Conservation (phyloP, 2,113 vertebrate genomes). For the Chionodraco myersi region DNA sequence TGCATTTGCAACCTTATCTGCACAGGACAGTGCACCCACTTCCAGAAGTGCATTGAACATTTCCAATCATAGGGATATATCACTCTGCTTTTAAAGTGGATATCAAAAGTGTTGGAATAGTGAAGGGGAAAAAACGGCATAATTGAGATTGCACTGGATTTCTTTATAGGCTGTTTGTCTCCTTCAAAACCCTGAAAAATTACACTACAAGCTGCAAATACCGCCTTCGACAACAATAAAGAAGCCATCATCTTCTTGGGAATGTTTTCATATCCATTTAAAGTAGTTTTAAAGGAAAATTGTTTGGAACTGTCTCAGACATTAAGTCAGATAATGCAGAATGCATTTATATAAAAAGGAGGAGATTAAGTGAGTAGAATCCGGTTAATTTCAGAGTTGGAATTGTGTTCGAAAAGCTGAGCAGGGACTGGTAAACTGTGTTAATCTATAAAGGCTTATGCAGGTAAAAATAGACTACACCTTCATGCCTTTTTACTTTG, state of each 20-base stretch:
- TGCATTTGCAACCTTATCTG: slow-evolving; percentile 81
- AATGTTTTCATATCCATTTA: slow-evolving; percentile 71
- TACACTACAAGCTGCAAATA: slow-evolving; percentile 68
- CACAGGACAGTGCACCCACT: slow-evolving; percentile 80
- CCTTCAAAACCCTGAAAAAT: slow-evolving; percentile 70
- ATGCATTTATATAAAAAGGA: slow-evolving; percentile 65
- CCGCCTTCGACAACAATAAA: slow-evolving; percentile 69
- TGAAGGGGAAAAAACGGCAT: slow-evolving; percentile 56
- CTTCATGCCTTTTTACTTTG: slow-evolving; percentile 76
- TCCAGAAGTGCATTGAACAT: slow-evolving; percentile 81
- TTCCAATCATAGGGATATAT: slow-evolving; percentile 80
- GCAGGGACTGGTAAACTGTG: slow-evolving; percentile 74
- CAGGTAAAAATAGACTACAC: slow-evolving; percentile 79
- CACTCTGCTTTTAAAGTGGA: slow-evolving; percentile 81
- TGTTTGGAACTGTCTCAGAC: slow-evolving; percentile 71
- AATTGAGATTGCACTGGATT: slow-evolving; percentile 78
- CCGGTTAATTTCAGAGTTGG: slow-evolving; percentile 77
- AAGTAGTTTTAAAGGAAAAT: slow-evolving; percentile 68
- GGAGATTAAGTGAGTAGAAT: slow-evolving; percentile 72
- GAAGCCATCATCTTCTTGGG: slow-evolving; percentile 65
- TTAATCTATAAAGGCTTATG: slow-evolving; percentile 80
- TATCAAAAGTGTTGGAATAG: slow-evolving; percentile 79
- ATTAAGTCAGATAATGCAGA: slow-evolving; percentile 74
- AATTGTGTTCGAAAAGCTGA: slow-evolving; percentile 55
- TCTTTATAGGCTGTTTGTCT: slow-evolving; percentile 76